A percentile compares a stretch with the other conserved stretches of the same genome.
These are phyloP conservation scores for Ahaetulla prasina DNA, from an alignment of 2,113 vertebrate genomes.

Conservation along the genomic window DNA sequence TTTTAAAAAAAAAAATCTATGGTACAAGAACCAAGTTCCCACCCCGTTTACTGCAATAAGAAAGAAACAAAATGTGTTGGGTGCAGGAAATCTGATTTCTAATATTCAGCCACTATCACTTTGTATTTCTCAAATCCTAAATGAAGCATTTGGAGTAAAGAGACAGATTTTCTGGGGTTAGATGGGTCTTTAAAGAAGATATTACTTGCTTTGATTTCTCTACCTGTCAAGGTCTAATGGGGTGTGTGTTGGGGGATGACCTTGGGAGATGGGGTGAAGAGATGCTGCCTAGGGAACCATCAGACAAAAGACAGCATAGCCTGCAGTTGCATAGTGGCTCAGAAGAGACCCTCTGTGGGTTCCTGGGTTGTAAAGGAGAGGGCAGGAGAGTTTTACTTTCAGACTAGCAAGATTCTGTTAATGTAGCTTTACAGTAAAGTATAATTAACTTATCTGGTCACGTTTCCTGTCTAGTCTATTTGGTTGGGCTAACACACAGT, in stretches of 20 bases:
- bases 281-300: neutral
- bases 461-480: neutral
- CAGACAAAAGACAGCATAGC: neutral
- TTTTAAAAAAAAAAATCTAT: slow-evolving; percentile 35
- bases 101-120: neutral
- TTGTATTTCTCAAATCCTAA: neutral
- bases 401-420: neutral
- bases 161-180: neutral
- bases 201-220: neutral
- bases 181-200: neutral
- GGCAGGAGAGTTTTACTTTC: neutral
- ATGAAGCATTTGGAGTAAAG: neutral
- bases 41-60: slow-evolving; percentile 29
- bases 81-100: slow-evolving; percentile 35
- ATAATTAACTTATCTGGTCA: neutral
- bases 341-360: neutral
- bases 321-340: neutral
- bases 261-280: neutral
- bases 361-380: neutral
- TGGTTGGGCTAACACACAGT: neutral
- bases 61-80: slow-evolving; percentile 26
- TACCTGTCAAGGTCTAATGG: neutral
- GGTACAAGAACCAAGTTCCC: slow-evolving; percentile 57
- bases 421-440: neutral
- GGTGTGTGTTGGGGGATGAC: neutral